A percentile compares a stretch with the other conserved stretches of the same genome.
Evolutionary conservation across 2,113 vertebrate species (phyloP).

Genomic region (Callaeas wilsoni): DNA sequence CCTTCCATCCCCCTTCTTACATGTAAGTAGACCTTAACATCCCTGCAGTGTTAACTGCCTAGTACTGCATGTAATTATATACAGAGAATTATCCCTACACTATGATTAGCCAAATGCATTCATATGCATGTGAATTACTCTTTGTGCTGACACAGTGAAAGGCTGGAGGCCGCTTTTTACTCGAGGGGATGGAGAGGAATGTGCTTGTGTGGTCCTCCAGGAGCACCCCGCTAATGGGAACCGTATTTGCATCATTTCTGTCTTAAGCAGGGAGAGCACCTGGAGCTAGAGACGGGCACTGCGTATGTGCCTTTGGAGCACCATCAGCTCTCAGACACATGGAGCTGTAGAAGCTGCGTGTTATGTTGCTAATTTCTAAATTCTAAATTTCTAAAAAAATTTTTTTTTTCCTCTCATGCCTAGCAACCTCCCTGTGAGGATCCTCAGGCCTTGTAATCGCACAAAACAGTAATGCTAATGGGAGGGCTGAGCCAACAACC

Average conservation of each 20-base stretch:
- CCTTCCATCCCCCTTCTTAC: neutral
- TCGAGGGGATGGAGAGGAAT: conserved; percentile 19
- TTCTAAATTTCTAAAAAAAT: too few relatives aligned
- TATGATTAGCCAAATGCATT: conserved; percentile 66
- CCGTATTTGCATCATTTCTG: neutral
- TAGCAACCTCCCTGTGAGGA: neutral
- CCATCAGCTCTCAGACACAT: neutral
- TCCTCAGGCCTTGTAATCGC: neutral
- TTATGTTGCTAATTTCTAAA: neutral
- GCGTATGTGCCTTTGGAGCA: neutral
- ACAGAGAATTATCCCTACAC: conserved; percentile 56
- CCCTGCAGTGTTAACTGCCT: conserved; percentile 55
- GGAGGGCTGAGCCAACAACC: neutral
- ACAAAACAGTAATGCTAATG: neutral
- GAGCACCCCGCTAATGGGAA: neutral
- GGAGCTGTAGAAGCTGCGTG: neutral
- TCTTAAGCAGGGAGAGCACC: neutral
- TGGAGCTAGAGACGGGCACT: neutral
- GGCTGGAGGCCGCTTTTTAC: conserved; percentile 39
- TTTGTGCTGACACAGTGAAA: conserved; percentile 60
- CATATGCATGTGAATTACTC: conserved; percentile 56
- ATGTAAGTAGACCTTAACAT: conserved; percentile 18
- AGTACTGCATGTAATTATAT: conserved; percentile 60
- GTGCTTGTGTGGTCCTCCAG: conserved; percentile 49
- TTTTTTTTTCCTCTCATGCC: neutral